Evolutionary conservation across 2,888 invertebrate species (phyloP).

Genomic region (Tyria jacobaeae): DNA sequence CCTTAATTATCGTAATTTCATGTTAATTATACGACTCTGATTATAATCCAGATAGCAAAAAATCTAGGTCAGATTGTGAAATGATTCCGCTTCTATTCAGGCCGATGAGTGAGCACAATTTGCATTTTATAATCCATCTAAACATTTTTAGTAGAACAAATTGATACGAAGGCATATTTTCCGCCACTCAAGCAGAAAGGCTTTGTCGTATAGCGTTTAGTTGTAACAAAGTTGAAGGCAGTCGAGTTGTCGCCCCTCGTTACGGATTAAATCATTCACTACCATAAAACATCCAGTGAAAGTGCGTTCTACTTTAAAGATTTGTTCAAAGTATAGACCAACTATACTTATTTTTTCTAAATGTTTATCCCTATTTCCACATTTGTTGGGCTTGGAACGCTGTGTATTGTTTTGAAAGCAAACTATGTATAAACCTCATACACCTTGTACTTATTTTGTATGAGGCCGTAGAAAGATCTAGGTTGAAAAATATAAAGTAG

Average conservation of each 20-base stretch:
- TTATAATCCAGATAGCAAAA: constrained; percentile 11
- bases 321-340: constrained; percentile 17
- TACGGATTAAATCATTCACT: constrained; percentile 41
- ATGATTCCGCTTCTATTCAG: constrained; percentile 18
- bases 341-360: constrained; percentile 32
- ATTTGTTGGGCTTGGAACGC: too few species aligned
- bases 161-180: neutral
- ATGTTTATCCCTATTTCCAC: too few species aligned
- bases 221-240: constrained; percentile 6
- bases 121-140: constrained; percentile 10
- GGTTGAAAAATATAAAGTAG: too few species aligned
- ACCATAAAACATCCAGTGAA: constrained; percentile 45
- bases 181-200: constrained; percentile 8
- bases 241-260: constrained; percentile 10
- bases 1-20: constrained; percentile 16
- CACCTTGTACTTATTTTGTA: too few species aligned
- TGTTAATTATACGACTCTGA: constrained; percentile 17
- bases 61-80: constrained; percentile 28
- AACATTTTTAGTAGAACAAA: constrained; percentile 4
- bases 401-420: too few species aligned
- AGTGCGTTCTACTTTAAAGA: constrained; percentile 40
- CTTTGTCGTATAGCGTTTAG: constrained; percentile 1
- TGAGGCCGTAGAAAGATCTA: neutral
- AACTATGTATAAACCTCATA: too few species aligned
- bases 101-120: constrained; percentile 17